A percentile compares a stretch with the other conserved stretches of the same genome.
Conservation (phyloP, 2,797 vertebrate species). For the Todus mexicanus region DNA sequence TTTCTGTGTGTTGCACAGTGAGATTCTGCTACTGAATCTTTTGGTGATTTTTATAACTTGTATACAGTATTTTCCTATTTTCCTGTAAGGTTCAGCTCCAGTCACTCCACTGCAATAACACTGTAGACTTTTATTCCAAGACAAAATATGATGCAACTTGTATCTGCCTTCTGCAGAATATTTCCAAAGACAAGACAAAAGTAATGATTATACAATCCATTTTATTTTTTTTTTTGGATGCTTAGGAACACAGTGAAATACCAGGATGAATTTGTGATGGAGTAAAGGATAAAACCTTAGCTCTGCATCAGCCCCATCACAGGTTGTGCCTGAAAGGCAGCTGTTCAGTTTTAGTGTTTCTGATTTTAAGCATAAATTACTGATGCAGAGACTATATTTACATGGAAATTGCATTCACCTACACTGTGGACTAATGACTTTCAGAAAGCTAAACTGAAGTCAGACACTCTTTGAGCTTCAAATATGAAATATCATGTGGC, state of each 20-base stretch:
- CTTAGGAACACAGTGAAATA: neutral
- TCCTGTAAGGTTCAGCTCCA: neutral
- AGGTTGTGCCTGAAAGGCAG: neutral
- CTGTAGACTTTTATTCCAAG: neutral
- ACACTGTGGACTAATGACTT: neutral
- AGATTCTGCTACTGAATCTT: neutral
- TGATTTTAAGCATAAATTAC: neutral
- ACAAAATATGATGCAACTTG: neutral
- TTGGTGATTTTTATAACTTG: neutral
- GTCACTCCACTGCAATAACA: neutral
- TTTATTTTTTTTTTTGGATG: neutral
- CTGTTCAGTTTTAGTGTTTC: neutral
- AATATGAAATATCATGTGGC: neutral
- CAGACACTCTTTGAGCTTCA: neutral
- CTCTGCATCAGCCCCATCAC: neutral
- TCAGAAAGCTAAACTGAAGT: slow-evolving; percentile 2
- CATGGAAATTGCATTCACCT: neutral
- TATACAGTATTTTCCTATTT: neutral
- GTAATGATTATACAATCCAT: neutral
- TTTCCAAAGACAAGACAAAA: neutral
- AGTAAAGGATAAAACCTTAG: neutral
- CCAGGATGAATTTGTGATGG: neutral
- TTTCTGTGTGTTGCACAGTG: neutral
- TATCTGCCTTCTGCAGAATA: neutral
- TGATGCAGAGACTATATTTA: neutral